phyloP scores from a whole-genome alignment of 2,888 invertebrate genomes.

The Ennomos fuscantarius region DNA sequence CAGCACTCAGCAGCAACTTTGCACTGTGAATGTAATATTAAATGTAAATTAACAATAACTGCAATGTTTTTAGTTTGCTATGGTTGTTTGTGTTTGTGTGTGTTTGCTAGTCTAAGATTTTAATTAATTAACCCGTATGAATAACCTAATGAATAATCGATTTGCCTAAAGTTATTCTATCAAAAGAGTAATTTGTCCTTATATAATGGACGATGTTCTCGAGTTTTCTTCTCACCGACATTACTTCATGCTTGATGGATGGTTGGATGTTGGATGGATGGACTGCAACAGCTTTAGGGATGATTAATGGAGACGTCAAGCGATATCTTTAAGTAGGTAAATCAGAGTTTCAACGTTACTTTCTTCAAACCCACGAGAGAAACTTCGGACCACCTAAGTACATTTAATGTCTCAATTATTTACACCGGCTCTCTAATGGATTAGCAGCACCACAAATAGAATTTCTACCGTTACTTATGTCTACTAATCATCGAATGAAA shows the following conservation, averaged over 20 bases:
- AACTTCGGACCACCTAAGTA: constrained; percentile 39
- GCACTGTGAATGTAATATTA: no score
- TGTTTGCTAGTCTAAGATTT: no score
- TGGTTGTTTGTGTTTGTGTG: background rate
- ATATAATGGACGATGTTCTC: constrained; percentile 37
- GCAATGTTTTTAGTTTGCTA: no score
- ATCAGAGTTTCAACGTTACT: constrained; percentile 15
- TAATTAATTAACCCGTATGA: no score
- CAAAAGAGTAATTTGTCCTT: constrained; percentile 45
- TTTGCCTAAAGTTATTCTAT: background rate
- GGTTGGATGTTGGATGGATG: constrained; percentile 48
- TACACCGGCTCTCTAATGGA: constrained; percentile 55
- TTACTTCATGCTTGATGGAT: constrained; percentile 45
- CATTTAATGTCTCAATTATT: constrained; percentile 44
- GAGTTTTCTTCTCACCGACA: constrained; percentile 36
- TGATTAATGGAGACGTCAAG: constrained; percentile 19
- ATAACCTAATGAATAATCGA: no score
- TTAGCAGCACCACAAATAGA: constrained; percentile 39
- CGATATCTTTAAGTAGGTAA: no score
- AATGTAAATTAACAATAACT: no score
- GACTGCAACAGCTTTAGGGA: constrained; percentile 11
- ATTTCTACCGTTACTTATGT: constrained; percentile 11
- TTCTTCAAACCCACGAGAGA: constrained; percentile 40
- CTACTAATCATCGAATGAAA: background rate
- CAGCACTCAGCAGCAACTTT: no score